Percentiles rank a stretch among this genome's conserved stretches.
Evolutionary conservation across 1,140 invertebrate species (phyloP).

Genomic region (Euura saliciscinereae): DNA sequence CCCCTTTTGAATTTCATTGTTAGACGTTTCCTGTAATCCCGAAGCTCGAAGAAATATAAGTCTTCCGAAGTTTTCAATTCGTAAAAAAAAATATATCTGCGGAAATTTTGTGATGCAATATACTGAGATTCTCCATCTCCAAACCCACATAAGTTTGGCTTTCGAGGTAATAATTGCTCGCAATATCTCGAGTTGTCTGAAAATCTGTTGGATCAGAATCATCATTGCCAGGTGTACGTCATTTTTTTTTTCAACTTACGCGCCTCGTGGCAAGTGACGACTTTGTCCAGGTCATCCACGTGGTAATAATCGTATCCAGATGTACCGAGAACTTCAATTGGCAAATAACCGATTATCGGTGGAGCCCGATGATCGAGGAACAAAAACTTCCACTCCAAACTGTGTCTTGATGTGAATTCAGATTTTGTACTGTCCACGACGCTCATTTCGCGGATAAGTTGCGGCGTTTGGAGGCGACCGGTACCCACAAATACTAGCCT

Average conservation of each 20-base stretch:
- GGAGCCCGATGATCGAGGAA: slow-evolving; percentile 93
- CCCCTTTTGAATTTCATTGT: too few species aligned
- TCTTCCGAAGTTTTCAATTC: too few species aligned
- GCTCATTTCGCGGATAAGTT: slow-evolving; percentile 85
- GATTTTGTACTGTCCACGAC: slow-evolving; percentile 79
- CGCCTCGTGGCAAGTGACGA: slow-evolving; percentile 86
- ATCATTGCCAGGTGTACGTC: too few species aligned
- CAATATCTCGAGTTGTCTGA: too few species aligned
- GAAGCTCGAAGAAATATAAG: too few species aligned
- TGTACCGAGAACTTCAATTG: slow-evolving; percentile 93
- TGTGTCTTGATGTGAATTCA: slow-evolving; percentile 92
- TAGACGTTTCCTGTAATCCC: too few species aligned
- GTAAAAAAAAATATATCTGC: too few species aligned
- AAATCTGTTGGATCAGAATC: too few species aligned
- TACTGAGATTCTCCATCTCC: too few species aligned
- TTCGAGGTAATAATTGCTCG: too few species aligned
- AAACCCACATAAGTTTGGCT: too few species aligned
- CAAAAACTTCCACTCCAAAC: slow-evolving; percentile 95
- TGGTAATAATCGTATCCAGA: slow-evolving; percentile 97
- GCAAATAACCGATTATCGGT: slow-evolving; percentile 92
- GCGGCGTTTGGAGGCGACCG: slow-evolving; percentile 80
- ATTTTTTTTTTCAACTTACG: slow-evolving; percentile 64
- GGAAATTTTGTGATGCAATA: too few species aligned
- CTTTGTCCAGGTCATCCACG: slow-evolving; percentile 89
- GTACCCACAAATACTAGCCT: slow-evolving; percentile 84